These are phyloP conservation scores for Coturnix japonica DNA, from an alignment of 2,113 vertebrate genomes.

Conservation along the genomic window DNA sequence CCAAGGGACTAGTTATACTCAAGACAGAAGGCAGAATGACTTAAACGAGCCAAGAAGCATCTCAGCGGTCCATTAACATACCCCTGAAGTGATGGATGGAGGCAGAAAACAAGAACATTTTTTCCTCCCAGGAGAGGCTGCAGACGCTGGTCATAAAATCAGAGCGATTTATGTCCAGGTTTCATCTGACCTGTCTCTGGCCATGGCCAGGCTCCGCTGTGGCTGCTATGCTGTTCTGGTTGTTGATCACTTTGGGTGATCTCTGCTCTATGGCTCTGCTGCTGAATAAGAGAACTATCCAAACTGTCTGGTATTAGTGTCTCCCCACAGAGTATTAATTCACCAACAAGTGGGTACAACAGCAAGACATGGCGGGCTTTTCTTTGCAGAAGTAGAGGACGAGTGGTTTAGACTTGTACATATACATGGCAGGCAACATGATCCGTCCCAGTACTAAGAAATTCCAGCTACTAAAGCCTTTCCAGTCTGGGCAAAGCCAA, in stretches of 20 bases:
- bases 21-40: background rate
- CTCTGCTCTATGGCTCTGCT: background rate
- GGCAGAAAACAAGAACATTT: background rate
- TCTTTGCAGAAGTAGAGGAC: rapidly evolving
- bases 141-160: background rate
- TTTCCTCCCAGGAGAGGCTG: background rate
- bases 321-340: background rate
- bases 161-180: background rate
- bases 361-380: rapidly evolving
- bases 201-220: background rate
- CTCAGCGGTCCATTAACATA: background rate
- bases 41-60: background rate
- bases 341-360: rapidly evolving
- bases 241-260: background rate
- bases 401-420: background rate
- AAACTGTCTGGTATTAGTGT: background rate
- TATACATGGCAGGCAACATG: background rate
- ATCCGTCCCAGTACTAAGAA: background rate
- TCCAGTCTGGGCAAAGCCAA: background rate
- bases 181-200: background rate
- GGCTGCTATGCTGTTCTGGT: background rate
- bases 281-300: background rate
- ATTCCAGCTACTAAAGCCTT: background rate
- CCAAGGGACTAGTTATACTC: background rate
- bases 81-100: background rate